phyloP scores from a whole-genome alignment of 2,888 invertebrate genomes.

The Ormyrus pomaceus region DNA sequence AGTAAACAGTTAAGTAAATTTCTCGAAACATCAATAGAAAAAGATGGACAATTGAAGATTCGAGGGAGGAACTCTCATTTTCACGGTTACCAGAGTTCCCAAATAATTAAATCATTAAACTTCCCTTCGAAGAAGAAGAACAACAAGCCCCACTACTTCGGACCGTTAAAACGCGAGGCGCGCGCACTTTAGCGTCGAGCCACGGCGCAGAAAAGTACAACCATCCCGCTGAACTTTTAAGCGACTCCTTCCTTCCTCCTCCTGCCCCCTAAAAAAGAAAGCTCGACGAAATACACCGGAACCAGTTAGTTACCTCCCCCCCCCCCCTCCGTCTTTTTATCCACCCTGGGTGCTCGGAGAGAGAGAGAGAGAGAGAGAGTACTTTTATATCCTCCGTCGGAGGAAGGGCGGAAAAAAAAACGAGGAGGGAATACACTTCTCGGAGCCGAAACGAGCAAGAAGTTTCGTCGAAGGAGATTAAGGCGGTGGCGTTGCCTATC shows the following conservation, averaged over 20 bases:
- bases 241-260: constrained; percentile 18
- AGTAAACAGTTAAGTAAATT: too few relatives aligned
- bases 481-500: constrained; percentile 23
- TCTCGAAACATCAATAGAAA: too few relatives aligned
- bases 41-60: too few relatives aligned
- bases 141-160: too few relatives aligned
- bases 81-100: not conserved
- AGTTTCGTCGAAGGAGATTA: constrained; percentile 50
- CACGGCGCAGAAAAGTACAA: not conserved
- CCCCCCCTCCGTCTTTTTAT: not conserved
- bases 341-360: not conserved
- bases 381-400: not conserved
- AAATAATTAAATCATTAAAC: constrained; percentile 36
- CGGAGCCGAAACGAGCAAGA: constrained; percentile 37
- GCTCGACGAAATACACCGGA: constrained; percentile 34
- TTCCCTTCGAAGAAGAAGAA: constrained; percentile 9
- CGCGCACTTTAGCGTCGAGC: too few relatives aligned
- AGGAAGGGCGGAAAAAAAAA: not conserved
- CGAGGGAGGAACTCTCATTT: too few relatives aligned
- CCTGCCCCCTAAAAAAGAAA: not conserved
- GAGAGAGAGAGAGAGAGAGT: too few relatives aligned
- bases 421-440: not conserved
- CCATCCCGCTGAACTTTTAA: constrained; percentile 23
- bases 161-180: too few relatives aligned
- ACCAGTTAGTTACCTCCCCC: constrained; percentile 34